A percentile compares a stretch with the other conserved stretches of the same genome.
These are phyloP conservation scores for Bradynema listronoti DNA, from an alignment of 1,140 invertebrate genomes.

Conservation along the genomic window DNA sequence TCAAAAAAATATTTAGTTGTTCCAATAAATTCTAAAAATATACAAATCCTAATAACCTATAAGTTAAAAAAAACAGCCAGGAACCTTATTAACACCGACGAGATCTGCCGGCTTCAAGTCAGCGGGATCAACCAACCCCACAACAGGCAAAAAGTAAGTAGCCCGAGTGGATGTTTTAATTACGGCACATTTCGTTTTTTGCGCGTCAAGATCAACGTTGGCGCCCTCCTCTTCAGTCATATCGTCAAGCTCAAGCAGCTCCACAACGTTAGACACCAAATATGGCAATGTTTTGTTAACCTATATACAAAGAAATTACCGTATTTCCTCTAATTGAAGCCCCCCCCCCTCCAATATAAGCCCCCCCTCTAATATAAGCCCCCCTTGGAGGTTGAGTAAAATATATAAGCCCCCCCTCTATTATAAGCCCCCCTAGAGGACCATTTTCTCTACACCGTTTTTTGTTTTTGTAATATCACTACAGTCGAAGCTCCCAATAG, in stretches of 20 bases:
- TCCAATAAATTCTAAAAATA: too few relatives aligned
- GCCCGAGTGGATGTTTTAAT: slow-evolving; percentile 98
- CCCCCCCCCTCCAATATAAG: too few relatives aligned
- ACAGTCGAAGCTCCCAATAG: too few relatives aligned
- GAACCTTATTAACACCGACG: slow-evolving; percentile 92
- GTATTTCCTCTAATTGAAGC: too few relatives aligned
- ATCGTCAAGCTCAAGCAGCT: slow-evolving; percentile 80
- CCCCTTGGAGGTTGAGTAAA: too few relatives aligned
- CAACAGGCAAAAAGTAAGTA: slow-evolving; percentile 97
- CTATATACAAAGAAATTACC: slow-evolving; percentile 68
- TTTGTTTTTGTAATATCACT: too few relatives aligned
- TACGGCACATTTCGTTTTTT: slow-evolving; percentile 98
- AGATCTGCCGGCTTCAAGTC: slow-evolving; percentile 93
- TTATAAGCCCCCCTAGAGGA: too few relatives aligned
- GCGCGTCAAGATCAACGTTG: slow-evolving; percentile 92
- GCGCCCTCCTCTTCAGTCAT: slow-evolving; percentile 86
- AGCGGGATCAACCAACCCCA: slow-evolving; percentile 93
- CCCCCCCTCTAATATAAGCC: too few relatives aligned
- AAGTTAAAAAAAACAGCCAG: background rate
- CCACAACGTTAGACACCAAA: slow-evolving; percentile 97
- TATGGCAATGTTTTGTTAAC: slow-evolving; percentile 99
- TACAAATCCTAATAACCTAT: slow-evolving; percentile 3
- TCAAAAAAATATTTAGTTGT: too few relatives aligned
- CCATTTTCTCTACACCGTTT: too few relatives aligned
- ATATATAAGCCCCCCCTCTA: too few relatives aligned